Percentiles rank a stretch among this genome's conserved stretches.
Evolutionary conservation across 1,140 invertebrate species (phyloP).

Genomic region (Bombus confusus): DNA sequence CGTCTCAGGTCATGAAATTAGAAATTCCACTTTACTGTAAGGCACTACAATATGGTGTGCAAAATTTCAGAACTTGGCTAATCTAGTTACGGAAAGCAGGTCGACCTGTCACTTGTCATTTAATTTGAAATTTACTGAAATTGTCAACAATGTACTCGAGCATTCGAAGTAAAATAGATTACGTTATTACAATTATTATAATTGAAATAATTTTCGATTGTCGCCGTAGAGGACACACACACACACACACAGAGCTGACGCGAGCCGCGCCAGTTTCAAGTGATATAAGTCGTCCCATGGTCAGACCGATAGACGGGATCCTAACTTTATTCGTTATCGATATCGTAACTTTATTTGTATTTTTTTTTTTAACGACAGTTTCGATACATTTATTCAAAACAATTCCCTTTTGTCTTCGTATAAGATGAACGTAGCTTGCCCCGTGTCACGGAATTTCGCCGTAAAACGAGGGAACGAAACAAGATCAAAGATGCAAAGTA

Average conservation of each 20-base stretch:
- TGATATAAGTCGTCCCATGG: conserved; percentile 15
- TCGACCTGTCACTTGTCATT: conserved; percentile 9
- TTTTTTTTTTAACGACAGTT: neutral
- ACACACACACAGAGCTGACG: too few relatives aligned
- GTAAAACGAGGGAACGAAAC: neutral
- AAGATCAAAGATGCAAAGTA: neutral
- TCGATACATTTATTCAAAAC: neutral
- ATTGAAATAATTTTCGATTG: neutral
- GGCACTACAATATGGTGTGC: neutral
- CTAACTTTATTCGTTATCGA: neutral
- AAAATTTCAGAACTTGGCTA: conserved; percentile 22
- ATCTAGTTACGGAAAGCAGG: conserved; percentile 8
- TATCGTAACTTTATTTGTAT: neutral
- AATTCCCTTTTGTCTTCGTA: neutral
- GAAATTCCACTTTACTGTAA: neutral
- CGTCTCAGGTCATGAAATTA: conserved; percentile 18
- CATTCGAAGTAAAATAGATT: neutral
- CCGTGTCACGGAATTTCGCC: neutral
- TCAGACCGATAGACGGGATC: neutral
- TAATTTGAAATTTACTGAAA: conserved; percentile 1
- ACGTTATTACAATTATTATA: neutral
- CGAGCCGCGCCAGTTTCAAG: neutral
- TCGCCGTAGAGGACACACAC: neutral
- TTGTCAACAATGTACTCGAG: neutral
- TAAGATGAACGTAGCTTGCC: neutral